Conservation (phyloP, 2,888 invertebrate genomes). For the Dynastes tityus region DNA sequence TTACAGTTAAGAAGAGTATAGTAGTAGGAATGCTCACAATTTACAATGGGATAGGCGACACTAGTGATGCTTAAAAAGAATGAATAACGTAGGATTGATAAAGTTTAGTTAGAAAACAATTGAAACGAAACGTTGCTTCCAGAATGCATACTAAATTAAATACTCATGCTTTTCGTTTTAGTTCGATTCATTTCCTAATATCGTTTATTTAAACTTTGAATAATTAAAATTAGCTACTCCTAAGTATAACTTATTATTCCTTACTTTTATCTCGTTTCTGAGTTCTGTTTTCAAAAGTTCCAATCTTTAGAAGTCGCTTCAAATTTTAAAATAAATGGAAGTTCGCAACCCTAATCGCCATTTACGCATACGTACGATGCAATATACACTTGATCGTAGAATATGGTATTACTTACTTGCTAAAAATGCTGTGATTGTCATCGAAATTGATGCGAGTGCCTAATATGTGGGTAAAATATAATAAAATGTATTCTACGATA, state of each 20-base stretch:
- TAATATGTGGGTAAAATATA: conserved; percentile 5
- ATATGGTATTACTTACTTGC: conserved; percentile 1
- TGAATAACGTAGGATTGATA: conserved; percentile 45
- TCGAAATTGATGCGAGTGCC: conserved; percentile 10
- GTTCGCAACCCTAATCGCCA: background rate
- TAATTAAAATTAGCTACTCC: conserved; percentile 2
- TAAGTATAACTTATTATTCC: conserved; percentile 9
- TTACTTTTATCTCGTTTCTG: conserved; percentile 11
- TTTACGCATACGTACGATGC: background rate
- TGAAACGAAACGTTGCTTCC: conserved; percentile 49
- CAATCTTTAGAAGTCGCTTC: conserved; percentile 23
- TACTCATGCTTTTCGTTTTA: conserved; percentile 35
- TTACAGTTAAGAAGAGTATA: conserved; percentile 57
- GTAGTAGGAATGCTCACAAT: conserved; percentile 59
- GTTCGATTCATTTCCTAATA: conserved; percentile 12
- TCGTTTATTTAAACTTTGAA: conserved; percentile 14
- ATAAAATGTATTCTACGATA: conserved; percentile 1
- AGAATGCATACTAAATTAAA: conserved; percentile 49
- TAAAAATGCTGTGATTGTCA: conserved; percentile 19
- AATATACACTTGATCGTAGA: background rate
- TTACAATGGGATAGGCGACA: conserved; percentile 52
- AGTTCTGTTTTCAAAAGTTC: background rate
- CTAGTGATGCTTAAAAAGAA: conserved; percentile 52
- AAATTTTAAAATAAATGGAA: conserved; percentile 8
- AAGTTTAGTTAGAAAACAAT: conserved; percentile 35